Evolutionary conservation across 2,888 invertebrate species (phyloP).

Genomic region (Tipula unca): DNA sequence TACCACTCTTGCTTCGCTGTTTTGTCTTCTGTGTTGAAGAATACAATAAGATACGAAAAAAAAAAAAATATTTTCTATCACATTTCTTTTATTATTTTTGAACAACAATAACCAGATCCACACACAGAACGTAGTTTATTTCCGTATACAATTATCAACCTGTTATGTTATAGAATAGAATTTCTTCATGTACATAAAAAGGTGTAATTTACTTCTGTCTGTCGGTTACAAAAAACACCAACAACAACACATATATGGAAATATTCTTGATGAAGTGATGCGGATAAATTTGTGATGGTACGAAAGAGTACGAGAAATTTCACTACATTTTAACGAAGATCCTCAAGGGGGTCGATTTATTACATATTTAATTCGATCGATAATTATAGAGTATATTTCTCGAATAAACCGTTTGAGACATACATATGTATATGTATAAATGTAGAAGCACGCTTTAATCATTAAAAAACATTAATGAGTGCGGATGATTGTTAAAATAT

Average conservation of each 20-base stretch:
- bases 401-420: neutral
- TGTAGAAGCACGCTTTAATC: neutral
- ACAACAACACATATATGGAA: neutral
- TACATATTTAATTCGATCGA: neutral
- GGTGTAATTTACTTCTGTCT: neutral
- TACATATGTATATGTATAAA: neutral
- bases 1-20: neutral
- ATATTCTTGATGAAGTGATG: neutral
- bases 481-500: neutral
- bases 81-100: conserved; percentile 1
- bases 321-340: neutral
- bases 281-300: neutral
- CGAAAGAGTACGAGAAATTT: neutral
- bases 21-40: neutral
- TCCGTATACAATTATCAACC: neutral
- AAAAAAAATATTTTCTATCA: neutral
- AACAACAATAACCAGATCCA: conserved; percentile 14
- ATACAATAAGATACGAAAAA: neutral
- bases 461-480: neutral
- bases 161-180: conserved; percentile 4
- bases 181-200: neutral
- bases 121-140: neutral
- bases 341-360: neutral
- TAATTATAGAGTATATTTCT: neutral
- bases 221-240: neutral